A percentile compares a stretch with the other conserved stretches of the same genome.
Conservation (phyloP, 2,888 invertebrate species). For the Zele albiditarsus region DNA sequence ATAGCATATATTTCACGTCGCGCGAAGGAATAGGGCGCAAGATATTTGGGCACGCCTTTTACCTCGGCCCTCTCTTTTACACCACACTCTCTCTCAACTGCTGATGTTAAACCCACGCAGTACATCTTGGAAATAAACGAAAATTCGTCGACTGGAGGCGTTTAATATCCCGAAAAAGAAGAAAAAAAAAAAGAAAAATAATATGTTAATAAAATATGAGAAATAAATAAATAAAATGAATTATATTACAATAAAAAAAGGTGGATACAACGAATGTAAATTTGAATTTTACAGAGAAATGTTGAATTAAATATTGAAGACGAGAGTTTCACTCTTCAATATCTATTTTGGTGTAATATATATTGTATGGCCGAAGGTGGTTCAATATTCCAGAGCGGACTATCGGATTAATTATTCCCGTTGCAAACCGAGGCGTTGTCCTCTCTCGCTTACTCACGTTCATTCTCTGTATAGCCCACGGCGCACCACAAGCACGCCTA, state of each 20-base stretch:
- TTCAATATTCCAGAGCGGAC: slow-evolving; percentile 30
- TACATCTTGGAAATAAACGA: slow-evolving; percentile 24
- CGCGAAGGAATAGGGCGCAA: slow-evolving; percentile 20
- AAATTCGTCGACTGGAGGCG: slow-evolving; percentile 13
- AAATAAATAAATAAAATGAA: not conserved
- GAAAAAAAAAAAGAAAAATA: not conserved
- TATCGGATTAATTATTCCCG: slow-evolving; percentile 40
- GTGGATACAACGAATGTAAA: too few relatives aligned
- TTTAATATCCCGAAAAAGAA: slow-evolving; percentile 7
- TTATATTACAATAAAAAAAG: too few relatives aligned
- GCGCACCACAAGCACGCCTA: slow-evolving; percentile 50
- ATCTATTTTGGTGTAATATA: not conserved
- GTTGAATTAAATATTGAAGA: too few relatives aligned
- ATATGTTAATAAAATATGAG: not conserved
- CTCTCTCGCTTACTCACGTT: not conserved
- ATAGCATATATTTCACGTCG: slow-evolving; percentile 53
- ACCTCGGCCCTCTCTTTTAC: not conserved
- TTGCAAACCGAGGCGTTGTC: not conserved
- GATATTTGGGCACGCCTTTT: slow-evolving; percentile 47
- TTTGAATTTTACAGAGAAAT: too few relatives aligned
- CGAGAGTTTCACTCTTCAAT: too few relatives aligned
- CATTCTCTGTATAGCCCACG: slow-evolving; percentile 38
- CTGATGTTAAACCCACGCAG: slow-evolving; percentile 23
- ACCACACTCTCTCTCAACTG: slow-evolving; percentile 7
- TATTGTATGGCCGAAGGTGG: slow-evolving; percentile 14